phyloP scores from a whole-genome alignment of 30 jellyfish, hydroid and myxozoan genomes.

The Pelagia noctiluca region DNA sequence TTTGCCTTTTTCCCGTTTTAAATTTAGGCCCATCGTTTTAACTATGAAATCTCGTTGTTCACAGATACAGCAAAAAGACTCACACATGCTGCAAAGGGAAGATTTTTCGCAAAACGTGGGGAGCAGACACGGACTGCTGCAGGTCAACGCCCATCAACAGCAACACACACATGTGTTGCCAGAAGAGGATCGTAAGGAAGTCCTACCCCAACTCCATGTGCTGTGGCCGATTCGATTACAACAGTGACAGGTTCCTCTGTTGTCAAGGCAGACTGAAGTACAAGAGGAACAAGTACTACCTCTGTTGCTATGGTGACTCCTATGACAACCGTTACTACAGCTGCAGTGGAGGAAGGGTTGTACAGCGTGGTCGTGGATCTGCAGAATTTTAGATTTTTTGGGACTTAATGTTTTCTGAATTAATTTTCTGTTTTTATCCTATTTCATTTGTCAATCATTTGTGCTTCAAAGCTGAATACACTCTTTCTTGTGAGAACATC shows the following conservation, averaged over 20 bases:
- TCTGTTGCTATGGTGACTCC: constrained; percentile 60
- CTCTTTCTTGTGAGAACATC: no score
- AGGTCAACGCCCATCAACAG: constrained; percentile 8
- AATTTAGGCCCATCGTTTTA: no score
- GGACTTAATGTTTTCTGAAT: neutral
- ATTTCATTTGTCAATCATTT: neutral
- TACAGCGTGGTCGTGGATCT: constrained; percentile 61
- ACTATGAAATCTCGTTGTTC: no score
- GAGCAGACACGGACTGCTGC: constrained; percentile 51
- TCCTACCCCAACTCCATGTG: constrained; percentile 22
- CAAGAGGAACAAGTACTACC: constrained; percentile 16
- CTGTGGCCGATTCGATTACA: constrained; percentile 47
- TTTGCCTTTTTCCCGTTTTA: no score
- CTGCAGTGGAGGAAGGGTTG: constrained; percentile 61
- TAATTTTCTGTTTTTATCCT: no score
- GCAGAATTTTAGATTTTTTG: neutral
- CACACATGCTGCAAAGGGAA: constrained; percentile 62
- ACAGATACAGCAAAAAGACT: constrained; percentile 46
- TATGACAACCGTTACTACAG: constrained; percentile 72
- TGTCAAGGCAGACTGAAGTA: constrained; percentile 56
- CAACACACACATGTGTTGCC: constrained; percentile 35
- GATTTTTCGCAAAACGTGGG: constrained; percentile 11
- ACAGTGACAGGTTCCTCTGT: constrained; percentile 37
- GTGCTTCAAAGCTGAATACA: no score
- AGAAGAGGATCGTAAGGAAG: neutral